A percentile compares a stretch with the other conserved stretches of the same genome.
Conservation (phyloP, 2,797 vertebrate species). For the Coregonus ussuriensis region DNA sequence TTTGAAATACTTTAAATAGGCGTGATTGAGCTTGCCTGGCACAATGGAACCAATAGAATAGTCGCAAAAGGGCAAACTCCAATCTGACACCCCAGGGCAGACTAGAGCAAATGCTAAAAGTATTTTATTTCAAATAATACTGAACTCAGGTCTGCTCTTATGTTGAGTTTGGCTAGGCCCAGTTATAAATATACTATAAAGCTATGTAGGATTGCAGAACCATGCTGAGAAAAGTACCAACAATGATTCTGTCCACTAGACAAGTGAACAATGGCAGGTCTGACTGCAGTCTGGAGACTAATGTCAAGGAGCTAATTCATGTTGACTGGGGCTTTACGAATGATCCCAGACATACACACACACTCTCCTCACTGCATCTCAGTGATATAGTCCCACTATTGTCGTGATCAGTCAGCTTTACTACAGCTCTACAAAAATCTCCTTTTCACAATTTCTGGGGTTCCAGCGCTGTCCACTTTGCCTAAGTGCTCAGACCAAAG, state of each 20-base stretch:
- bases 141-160: slow-evolving; percentile 17
- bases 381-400: not conserved
- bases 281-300: slow-evolving; percentile 28
- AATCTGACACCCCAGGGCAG: not conserved
- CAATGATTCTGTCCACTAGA: slow-evolving; percentile 41
- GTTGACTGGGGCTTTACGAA: not conserved
- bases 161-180: slow-evolving; percentile 52
- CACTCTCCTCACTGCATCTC: not conserved
- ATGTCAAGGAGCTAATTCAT: slow-evolving; percentile 18
- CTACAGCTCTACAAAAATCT: not conserved
- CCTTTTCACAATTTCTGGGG: not conserved
- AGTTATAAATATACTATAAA: slow-evolving; percentile 37
- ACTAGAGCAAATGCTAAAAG: not conserved
- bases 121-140: not conserved
- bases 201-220: slow-evolving; percentile 37
- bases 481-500: not conserved
- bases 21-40: not conserved
- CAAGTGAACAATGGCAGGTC: not conserved
- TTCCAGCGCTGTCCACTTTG: not conserved
- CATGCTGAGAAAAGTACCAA: slow-evolving; percentile 48
- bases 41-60: not conserved
- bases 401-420: not conserved
- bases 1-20: not conserved
- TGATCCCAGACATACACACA: not conserved
- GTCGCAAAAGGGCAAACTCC: not conserved